Evolutionary conservation across 2,888 invertebrate genomes (phyloP).

Genomic region (Seira ritae): DNA sequence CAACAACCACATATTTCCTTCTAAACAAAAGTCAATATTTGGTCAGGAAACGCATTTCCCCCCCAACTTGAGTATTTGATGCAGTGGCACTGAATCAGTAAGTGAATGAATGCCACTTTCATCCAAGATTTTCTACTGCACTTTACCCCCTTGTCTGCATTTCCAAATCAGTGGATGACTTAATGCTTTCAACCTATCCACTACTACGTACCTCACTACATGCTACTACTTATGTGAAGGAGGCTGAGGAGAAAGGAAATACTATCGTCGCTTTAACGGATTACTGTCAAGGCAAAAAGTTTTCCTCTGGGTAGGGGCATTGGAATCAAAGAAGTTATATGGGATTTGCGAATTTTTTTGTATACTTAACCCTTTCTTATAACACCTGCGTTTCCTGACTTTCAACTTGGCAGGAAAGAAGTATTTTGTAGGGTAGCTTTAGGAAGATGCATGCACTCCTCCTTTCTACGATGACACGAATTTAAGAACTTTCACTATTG

Average conservation of each 20-base stretch:
- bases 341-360: not conserved
- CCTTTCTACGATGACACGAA: not conserved
- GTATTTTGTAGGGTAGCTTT: not conserved
- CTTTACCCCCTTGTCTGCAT: not conserved
- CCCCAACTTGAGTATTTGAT: not conserved
- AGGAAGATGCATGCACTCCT: not conserved
- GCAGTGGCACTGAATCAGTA: not conserved
- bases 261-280: slow-evolving; percentile 53
- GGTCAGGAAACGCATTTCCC: slow-evolving; percentile 41
- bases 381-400: slow-evolving; percentile 1
- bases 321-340: not conserved
- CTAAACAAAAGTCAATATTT: slow-evolving; percentile 59
- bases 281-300: slow-evolving; percentile 52
- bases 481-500: not conserved
- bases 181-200: slow-evolving; percentile 42
- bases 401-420: not conserved
- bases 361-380: not conserved
- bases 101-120: not conserved
- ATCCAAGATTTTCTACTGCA: no score
- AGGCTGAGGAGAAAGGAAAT: not conserved
- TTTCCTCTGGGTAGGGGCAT: not conserved
- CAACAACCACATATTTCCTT: not conserved
- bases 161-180: not conserved
- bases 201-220: not conserved
- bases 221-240: no score